These are phyloP conservation scores for Ephydatia muelleri DNA, from an alignment of 37 sponge, comb jelly and placozoan species.

Conservation along the genomic window DNA sequence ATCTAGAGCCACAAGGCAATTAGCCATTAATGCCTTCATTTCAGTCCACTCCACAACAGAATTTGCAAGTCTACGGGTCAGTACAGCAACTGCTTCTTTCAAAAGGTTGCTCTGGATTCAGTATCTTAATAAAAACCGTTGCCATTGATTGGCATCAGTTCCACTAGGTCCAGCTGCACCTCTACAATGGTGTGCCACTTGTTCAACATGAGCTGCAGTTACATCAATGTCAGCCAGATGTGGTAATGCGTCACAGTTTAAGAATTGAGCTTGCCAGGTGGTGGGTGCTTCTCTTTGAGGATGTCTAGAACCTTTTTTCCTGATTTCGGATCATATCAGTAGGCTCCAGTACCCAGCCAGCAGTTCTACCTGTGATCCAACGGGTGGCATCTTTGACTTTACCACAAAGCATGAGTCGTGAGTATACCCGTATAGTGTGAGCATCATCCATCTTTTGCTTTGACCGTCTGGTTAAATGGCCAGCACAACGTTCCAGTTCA, in stretches of 20 bases:
- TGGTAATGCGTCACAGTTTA: too few relatives aligned
- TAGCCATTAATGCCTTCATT: not conserved
- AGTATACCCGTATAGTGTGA: not conserved
- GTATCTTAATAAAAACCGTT: too few relatives aligned
- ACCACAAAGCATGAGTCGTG: too few relatives aligned
- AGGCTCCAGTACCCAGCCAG: conserved; percentile 3
- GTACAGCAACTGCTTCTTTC: not conserved
- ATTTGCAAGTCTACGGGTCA: not conserved
- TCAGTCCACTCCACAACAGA: not conserved
- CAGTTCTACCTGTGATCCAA: conserved; percentile 11
- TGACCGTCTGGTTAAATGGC: too few relatives aligned
- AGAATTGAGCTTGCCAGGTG: too few relatives aligned
- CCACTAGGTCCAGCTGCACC: too few relatives aligned
- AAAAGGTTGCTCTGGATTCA: not conserved
- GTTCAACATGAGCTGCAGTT: too few relatives aligned
- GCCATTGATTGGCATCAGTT: too few relatives aligned
- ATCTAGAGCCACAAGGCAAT: not conserved
- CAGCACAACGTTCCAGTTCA: too few relatives aligned
- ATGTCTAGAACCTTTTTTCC: conserved; percentile 16
- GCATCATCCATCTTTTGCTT: not conserved
- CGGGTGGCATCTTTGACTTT: conserved; percentile 1
- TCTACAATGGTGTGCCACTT: too few relatives aligned
- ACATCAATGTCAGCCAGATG: too few relatives aligned
- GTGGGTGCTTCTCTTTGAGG: conserved; percentile 28
- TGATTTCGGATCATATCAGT: not conserved